Conservation (phyloP, 37 sponge, comb jelly and placozoan genomes). For the Geodia barretti region DNA sequence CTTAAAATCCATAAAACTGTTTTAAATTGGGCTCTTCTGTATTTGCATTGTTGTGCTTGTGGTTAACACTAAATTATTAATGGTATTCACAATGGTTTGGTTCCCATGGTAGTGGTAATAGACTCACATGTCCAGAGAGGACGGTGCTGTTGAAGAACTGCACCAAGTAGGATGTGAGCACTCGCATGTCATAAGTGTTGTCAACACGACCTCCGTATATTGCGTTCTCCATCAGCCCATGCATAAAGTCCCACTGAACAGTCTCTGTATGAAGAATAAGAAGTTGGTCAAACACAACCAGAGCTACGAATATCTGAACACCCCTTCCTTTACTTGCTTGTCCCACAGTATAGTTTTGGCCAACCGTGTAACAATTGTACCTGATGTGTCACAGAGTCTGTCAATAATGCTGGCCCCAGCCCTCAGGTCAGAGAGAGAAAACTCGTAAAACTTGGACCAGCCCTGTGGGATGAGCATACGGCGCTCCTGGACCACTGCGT, state of each 20-base stretch:
- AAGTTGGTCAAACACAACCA: no score
- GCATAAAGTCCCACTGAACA: conserved; percentile 89
- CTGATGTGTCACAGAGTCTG: conserved; percentile 51
- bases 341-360: no score
- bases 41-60: no score
- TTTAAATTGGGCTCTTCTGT: no score
- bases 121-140: conserved; percentile 61
- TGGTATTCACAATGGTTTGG: no score
- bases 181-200: conserved; percentile 90
- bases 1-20: no score
- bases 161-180: conserved; percentile 81
- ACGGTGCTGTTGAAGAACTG: conserved; percentile 75
- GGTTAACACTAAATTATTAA: no score
- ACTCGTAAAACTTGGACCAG: conserved; percentile 98
- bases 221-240: conserved; percentile 96
- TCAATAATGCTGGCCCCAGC: conserved; percentile 85
- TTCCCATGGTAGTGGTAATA: no score
- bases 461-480: conserved; percentile 93
- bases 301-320: no score
- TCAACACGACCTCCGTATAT: conserved; percentile 98
- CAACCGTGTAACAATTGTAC: no score
- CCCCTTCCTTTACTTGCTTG: no score
- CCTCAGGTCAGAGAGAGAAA: conserved; percentile 90
- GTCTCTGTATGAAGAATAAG: conserved; percentile 8
- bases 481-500: conserved; percentile 97